Evolutionary conservation across 2,113 vertebrate species (phyloP), one percentile per base, ranked within the genome.

Genomic region (Nesogale talazaci): DNA sequence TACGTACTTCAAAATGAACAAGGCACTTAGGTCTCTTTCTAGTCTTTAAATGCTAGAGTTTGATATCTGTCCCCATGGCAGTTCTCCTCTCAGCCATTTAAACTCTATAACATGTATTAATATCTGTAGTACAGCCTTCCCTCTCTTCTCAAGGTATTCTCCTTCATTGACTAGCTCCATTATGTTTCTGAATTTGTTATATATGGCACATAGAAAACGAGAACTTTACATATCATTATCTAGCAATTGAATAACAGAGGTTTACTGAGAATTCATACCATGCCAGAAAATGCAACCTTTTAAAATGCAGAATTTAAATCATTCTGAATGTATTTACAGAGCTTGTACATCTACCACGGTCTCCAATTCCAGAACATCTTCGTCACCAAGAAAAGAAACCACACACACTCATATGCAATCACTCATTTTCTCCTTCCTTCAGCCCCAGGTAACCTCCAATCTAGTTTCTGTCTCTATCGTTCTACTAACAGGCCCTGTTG

Each of bases 121-220:
- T 67, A 72, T 36, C 46, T 42, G 2, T 9, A 52, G 57, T 46
- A 46, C 52, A 86, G 82, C 29, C 91, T 69, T 25, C 8, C 46
- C 11, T 87, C 10, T 81, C 38, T 9, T 77, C 61, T 94, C 86
- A 91, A 81, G 88, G 69, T 11, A 36, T 76, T 31, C 56, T 80
- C 19, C n/a, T 81, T 5, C 29, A 69, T 78, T 81, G 80, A 61
- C 83, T 88, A 29, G 86, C 88, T 80, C 46, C 52, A 61, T 61
- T 65, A 23, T 40, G 86, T 59, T 74, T 91, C 84, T 86, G 36
- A 79, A 63, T 72, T 76, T 90, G 69, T 86, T 38, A 75, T 77
- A 70, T 31, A 86, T 31, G 67, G 67, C 23, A 91, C n/a, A 74
- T 16, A 89, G 56, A 75, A 93, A 92, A 79, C 56, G 74, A 4